Evolutionary conservation across 2,113 vertebrate genomes (phyloP), one percentile per base, ranked within the genome.

Genomic region (Hipposideros armiger): DNA sequence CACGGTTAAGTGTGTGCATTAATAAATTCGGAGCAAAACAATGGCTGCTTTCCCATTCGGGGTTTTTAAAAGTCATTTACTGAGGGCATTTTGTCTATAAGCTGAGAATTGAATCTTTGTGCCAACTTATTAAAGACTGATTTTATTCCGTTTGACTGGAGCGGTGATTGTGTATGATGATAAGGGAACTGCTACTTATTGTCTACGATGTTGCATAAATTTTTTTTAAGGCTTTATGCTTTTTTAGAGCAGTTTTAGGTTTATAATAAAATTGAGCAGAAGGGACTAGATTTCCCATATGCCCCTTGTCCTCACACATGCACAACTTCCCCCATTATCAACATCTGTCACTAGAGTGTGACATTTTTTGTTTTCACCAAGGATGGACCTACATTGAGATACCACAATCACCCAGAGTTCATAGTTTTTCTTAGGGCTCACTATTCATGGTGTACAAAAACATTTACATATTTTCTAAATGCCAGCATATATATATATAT

Each of bases 1-100:
- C 20, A 28, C 9, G n/a, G 80, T 42, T 81, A 45, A 69, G n/a
- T 50, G 4, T 40, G 20, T 42, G 88, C 22, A 45, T 85, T 94
- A 80, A 72, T 91, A 82, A 77, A 89, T 72, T 74, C 85, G 56
- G 40, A 95, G 60, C 28, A 78, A 88, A 94, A 78, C 73, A 95
- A 88, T 92, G 91, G 32, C 76, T 50, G n/a, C 67, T 67, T 85
- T 94, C 54, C 36, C 9, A 56, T 76, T 72, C 77, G 20, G 50
- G 30, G 30, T 3, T 82, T 45, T 82, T 60, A 20, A n/a, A 26
- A 92, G 66, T 16, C 73, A 78, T 87, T 81, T 77, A 72, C n/a
- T 70, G 58, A 74, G 70, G 17, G 42, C 64, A 66, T 87, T 94
- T 50, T 60, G 36, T 42, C 16, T n/a, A 30, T 20, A 72, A 52